Percentiles rank a stretch among this genome's conserved stretches.
Evolutionary conservation across 2,797 vertebrate species (phyloP).

Genomic region (Alca torda): DNA sequence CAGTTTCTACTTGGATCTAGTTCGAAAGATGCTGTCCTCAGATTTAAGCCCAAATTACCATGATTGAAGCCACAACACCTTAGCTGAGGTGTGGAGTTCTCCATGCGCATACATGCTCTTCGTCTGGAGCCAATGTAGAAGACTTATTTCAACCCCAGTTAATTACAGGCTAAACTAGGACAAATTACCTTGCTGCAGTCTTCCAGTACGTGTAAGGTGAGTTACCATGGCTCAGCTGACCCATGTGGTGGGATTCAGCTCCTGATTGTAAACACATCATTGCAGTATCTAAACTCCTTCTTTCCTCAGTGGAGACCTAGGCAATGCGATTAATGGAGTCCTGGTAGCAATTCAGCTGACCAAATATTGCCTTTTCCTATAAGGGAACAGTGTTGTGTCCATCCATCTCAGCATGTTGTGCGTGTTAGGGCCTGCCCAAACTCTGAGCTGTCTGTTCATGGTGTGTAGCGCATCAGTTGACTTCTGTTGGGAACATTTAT

Average conservation of each 20-base stretch:
- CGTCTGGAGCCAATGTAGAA: neutral
- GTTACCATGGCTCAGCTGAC: neutral
- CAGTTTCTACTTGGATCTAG: neutral
- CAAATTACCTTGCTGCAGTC: neutral
- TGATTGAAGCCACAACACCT: neutral
- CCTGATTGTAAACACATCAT: neutral
- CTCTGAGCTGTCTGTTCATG: neutral
- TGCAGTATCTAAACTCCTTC: neutral
- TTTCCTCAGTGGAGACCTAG: neutral
- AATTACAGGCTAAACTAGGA: neutral
- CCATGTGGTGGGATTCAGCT: neutral
- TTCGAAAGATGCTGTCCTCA: neutral
- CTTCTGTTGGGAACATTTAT: neutral
- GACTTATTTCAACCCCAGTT: neutral
- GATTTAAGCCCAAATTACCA: neutral
- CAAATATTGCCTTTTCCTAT: neutral
- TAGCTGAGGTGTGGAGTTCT: neutral
- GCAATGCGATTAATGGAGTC: neutral
- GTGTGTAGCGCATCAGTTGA: neutral
- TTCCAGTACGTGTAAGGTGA: neutral
- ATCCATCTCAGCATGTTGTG: neutral
- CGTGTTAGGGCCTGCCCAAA: neutral
- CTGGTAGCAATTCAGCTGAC: neutral
- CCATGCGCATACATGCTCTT: neutral
- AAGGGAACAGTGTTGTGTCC: neutral